phyloP scores from a whole-genome alignment of 2,113 vertebrate genomes.

The Gopherus evgoodei region DNA sequence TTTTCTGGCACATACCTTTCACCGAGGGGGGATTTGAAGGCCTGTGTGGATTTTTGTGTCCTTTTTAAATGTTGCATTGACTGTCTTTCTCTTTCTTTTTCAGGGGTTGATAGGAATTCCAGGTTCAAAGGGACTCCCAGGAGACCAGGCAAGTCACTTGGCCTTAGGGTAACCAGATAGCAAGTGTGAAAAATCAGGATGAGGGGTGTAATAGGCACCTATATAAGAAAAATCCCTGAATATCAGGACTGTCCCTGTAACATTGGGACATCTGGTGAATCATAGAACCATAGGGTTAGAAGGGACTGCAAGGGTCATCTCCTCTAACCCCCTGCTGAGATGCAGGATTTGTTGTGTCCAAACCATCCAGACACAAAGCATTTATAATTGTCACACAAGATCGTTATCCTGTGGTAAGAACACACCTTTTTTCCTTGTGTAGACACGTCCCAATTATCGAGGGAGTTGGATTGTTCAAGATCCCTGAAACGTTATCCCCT shows the following conservation, averaged over 20 bases:
- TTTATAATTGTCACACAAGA: neutral
- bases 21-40: rapidly evolving
- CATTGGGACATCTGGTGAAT: too few relatives aligned
- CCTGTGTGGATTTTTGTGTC: rapidly evolving
- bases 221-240: too few relatives aligned
- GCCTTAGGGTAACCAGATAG: neutral
- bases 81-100: neutral
- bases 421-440: neutral
- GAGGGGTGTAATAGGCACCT: too few relatives aligned
- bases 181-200: too few relatives aligned
- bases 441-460: neutral
- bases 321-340: too few relatives aligned
- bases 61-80: neutral
- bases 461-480: neutral
- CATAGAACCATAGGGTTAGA: too few relatives aligned
- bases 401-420: neutral
- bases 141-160: conserved; percentile 75
- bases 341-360: too few relatives aligned
- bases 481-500: neutral
- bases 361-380: neutral
- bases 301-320: too few relatives aligned
- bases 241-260: too few relatives aligned
- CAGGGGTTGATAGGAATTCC: conserved; percentile 82
- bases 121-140: conserved; percentile 80
- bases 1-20: neutral